Evolutionary conservation across 2,113 vertebrate species (phyloP), one percentile per base, ranked within the genome.

Genomic region (Lamprotornis superbus): DNA sequence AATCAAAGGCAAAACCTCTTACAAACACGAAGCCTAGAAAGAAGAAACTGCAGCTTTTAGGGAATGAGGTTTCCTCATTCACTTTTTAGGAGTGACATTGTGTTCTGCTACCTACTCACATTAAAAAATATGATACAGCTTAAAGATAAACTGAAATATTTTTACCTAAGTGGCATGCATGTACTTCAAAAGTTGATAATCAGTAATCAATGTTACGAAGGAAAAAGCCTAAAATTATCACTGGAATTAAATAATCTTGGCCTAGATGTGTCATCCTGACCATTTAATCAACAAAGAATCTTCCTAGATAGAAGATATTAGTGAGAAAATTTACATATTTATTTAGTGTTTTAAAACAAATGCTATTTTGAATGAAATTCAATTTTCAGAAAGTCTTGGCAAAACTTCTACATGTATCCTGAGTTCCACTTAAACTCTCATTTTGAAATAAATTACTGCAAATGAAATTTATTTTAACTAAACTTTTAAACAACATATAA

Each of bases 401-500:
- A 79, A 82, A 85, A 49, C 10, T 18, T n/a, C 24, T 37, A 3
- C 12, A 10, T 22, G 20, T 14, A 40, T 53, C 40, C 28, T 10
- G 15, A 84, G 24, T 10, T 52, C 68, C 60, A 81, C 56, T 94
- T 90, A 86, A 92, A 92, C 18, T 27, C 68, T 78, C 64, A 68
- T 74, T 56, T 84, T 81, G 33, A 91, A 82, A 90, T 90, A 90
- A 69, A 91, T 85, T 87, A 93, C 73, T 78, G 46, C 16, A 69
- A 73, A 60, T 87, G 7, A 90, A 93, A 93, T 85, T 56, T 82
- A 89, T 83, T 94, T 83, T 37, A 59, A 59, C 21, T 31, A 63
- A 80, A 70, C 39, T 89, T 87, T 78, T 82, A 96, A 95, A 93
- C 55, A 79, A 93, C 70, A 39, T 23, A 37, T n/a, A 74, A 49